Base-by-base conservation (phyloP, 2,113 vertebrate genomes). In the Colossoma macropomum region DNA sequence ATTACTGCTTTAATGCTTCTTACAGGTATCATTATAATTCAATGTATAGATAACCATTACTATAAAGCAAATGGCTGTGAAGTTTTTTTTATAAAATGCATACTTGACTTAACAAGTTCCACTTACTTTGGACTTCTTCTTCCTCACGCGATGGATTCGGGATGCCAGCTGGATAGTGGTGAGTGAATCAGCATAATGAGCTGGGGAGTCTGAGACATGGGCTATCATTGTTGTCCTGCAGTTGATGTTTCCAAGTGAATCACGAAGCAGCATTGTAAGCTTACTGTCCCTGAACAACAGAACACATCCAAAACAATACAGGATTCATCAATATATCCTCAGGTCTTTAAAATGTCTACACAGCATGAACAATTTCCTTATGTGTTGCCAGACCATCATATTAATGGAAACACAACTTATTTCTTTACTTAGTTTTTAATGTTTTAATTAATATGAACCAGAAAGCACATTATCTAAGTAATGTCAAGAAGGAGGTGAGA, bases 161-260 rank as follows among this genome's bases (percentile, higher is more conserved):
- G 98, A 97, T 0, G 98, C 98, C 27, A 99, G 95, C 93, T 99
- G 98, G 88, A 98, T 92, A 0, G 97, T 99, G 89, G 93, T 96
- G 84, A 99, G 96, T 0, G 97, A 98, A 87, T 99, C 98, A n/a
- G 96, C 93, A 4, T 97, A 97, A 92, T 94, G 93, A 80, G 93
- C 92, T 0, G 97, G 96, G 0, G 96, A 96, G 66, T 98, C 96
- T 0, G 98, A 98, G 89, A 99, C 95, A 81, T 99, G 98, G 0
- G 96, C 96, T 50, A 99, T 98, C 98, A 99, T 99, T 81, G 97
- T 99, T 84, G 97, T 95, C 73, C 97, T 94, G 88, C 98, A 99
- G 94, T 94, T 96, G 90, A 96, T 94, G 89, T 98, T 95, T 86
- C 97, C 97, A 89, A 99, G 95, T 1, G 97, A 97, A 90, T 98